These are phyloP conservation scores for Eremobia ochroleuca DNA, from an alignment of 2,888 invertebrate species.

Conservation along the genomic window DNA sequence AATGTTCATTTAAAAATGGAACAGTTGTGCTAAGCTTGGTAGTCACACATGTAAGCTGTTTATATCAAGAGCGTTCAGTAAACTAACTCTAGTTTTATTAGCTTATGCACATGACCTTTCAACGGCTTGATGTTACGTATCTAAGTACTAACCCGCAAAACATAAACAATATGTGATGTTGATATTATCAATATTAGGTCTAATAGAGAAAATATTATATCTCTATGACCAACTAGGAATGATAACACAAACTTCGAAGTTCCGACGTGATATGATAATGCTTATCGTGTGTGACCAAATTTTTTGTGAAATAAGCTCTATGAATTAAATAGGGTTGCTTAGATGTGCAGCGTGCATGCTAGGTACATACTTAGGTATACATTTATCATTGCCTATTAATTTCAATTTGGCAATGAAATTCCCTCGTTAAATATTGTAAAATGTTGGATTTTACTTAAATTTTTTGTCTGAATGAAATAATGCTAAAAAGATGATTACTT, in stretches of 20 bases:
- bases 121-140: slow-evolving; percentile 57
- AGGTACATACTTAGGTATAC: background rate
- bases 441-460: background rate
- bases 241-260: slow-evolving; percentile 72
- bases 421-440: background rate
- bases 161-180: slow-evolving; percentile 23
- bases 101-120: slow-evolving; percentile 60
- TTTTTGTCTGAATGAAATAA: background rate
- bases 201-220: slow-evolving; percentile 43
- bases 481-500: background rate
- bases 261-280: slow-evolving; percentile 77
- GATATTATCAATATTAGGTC: slow-evolving; percentile 29
- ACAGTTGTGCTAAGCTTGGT: slow-evolving; percentile 20
- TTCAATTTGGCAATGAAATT: background rate
- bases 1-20: slow-evolving; percentile 27
- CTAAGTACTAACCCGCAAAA: slow-evolving; percentile 45
- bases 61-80: slow-evolving; percentile 50
- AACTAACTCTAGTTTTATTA: slow-evolving; percentile 58
- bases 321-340: slow-evolving; percentile 62
- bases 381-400: background rate
- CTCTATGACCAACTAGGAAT: slow-evolving; percentile 29
- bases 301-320: slow-evolving; percentile 73
- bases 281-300: slow-evolving; percentile 82
- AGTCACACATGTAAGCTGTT: slow-evolving; percentile 44
- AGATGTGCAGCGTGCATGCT: background rate